Evolutionary conservation across 2,888 invertebrate genomes (phyloP), one percentile per base, ranked within the genome.

Genomic region (Agrenia bidenticulata): DNA sequence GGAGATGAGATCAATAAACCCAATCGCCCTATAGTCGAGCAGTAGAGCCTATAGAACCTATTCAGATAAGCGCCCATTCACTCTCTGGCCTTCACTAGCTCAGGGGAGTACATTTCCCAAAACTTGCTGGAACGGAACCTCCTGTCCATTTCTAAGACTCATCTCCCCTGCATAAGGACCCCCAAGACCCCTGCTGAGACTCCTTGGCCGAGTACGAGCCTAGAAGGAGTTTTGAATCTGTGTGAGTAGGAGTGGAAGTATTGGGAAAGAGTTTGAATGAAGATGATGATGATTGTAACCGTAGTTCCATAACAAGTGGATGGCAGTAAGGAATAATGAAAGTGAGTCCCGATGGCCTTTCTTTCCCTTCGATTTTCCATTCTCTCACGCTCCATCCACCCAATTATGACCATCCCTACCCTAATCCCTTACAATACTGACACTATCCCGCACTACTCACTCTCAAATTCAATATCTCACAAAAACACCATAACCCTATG

Each of bases 361-460:
- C 68, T 68, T 64, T 64, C 64, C 58, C 61, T 68, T 68, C 68
- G 68, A 68, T 68, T 68, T 68, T 61, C 68, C 64, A 68, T 68
- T 57, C 17, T 9, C 41, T 57, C 32, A 51, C 15, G 23, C 15
- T 51, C 24, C 24, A 51, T 51, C 19, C 21, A 7, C 26, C 7
- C n/a, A 45, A 23, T 15, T 26, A 51, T 21, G 15, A 51, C 51
- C 26, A 51, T 23, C 24, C 51, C 15, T 4, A 13, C 2, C 19
- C 51, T 24, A 51, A 17, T 19, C 15, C 51, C 21, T 4, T 5
- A 51, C 15, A 51, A 17, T 7, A 11, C 19, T 15, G 7, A 39
- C 39, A 39, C 9, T 11, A 39, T 15, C 7, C 15, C 15, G 2
- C 56, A n/a, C 56, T 24, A 45, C 50, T 59, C 26, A 55, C 60